Evolutionary conservation across 2,797 vertebrate species (phyloP).

Genomic region (Pelobates cultripes): DNA sequence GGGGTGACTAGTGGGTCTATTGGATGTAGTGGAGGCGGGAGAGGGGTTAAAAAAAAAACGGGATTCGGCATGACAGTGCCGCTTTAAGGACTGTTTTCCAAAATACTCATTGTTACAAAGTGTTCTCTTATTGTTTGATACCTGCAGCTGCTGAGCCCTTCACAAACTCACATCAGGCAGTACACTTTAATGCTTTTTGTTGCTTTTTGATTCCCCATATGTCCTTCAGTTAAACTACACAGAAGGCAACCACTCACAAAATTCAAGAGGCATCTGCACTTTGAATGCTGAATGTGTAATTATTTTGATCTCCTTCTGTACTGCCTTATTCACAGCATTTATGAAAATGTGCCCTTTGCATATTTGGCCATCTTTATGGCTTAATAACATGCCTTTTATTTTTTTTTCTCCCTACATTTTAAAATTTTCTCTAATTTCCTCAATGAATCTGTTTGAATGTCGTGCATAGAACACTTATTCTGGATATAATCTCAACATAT

Average conservation of each 20-base stretch:
- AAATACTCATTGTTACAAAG: slow-evolving; percentile 20
- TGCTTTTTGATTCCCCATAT: slow-evolving; percentile 48
- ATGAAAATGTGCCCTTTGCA: slow-evolving; percentile 53
- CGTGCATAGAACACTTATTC: no score
- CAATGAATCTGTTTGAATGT: no score
- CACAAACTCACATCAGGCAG: slow-evolving; percentile 54
- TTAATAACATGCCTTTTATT: slow-evolving; percentile 5
- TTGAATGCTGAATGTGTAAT: slow-evolving; percentile 45
- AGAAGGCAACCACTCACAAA: slow-evolving; percentile 56
- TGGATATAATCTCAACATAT: no score
- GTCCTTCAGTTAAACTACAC: slow-evolving; percentile 61
- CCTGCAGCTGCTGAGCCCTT: slow-evolving; percentile 54
- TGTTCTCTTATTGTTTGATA: slow-evolving; percentile 56
- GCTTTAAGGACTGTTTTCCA: slow-evolving; percentile 34
- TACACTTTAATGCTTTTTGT: slow-evolving; percentile 52
- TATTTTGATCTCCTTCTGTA: slow-evolving; percentile 50
- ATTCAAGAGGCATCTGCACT: slow-evolving; percentile 45
- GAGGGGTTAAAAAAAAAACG: no score
- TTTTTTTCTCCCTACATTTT: no score
- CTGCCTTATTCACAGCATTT: slow-evolving; percentile 37
- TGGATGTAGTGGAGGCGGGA: no score
- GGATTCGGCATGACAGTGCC: no score
- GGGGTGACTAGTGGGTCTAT: no score
- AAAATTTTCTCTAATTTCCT: no score
- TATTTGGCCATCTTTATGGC: slow-evolving; percentile 27